Evolutionary conservation across 1,140 invertebrate genomes (phyloP).

Genomic region (Dinoponera quadriceps): DNA sequence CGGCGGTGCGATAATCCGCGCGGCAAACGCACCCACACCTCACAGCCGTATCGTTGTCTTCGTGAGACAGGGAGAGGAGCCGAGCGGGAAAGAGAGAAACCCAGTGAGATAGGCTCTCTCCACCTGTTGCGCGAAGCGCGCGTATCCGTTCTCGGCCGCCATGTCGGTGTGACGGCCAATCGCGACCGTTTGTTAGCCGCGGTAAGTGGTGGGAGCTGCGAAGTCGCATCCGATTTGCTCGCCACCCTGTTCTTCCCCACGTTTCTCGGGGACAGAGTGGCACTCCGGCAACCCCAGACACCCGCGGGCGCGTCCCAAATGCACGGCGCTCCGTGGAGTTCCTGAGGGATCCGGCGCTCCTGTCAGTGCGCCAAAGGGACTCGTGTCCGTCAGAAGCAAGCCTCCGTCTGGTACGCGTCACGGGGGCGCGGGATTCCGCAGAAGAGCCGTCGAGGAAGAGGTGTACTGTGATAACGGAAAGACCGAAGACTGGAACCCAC

Average conservation of each 20-base stretch:
- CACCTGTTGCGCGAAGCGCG: conserved; percentile 80
- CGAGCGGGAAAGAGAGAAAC: conserved; percentile 23
- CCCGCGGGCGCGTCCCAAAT: conserved; percentile 65
- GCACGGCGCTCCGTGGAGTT: conserved; percentile 54
- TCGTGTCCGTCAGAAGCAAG: conserved; percentile 8
- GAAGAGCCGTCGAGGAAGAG: conserved; percentile 2
- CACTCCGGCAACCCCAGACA: conserved; percentile 20
- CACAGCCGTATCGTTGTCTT: conserved; percentile 25
- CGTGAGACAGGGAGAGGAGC: neutral
- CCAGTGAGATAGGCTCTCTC: conserved; percentile 55
- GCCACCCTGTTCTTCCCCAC: conserved; percentile 69
- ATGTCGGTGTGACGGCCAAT: conserved; percentile 82
- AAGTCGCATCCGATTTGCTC: conserved; percentile 75
- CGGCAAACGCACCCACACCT: conserved; percentile 56
- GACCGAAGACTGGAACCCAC: neutral
- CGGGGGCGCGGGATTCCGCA: neutral
- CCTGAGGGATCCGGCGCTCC: conserved; percentile 61
- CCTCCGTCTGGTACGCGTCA: neutral
- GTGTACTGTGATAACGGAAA: conserved; percentile 26
- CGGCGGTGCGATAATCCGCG: conserved; percentile 73
- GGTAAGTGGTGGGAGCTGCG: conserved; percentile 77
- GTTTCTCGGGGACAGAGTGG: conserved; percentile 71
- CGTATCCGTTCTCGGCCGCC: conserved; percentile 76
- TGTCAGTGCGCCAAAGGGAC: conserved; percentile 62
- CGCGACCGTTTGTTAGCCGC: conserved; percentile 73